Evolutionary conservation across 35 echinoderm and acorn worm species (phyloP).

Genomic region (Holothuria glaberrima): DNA sequence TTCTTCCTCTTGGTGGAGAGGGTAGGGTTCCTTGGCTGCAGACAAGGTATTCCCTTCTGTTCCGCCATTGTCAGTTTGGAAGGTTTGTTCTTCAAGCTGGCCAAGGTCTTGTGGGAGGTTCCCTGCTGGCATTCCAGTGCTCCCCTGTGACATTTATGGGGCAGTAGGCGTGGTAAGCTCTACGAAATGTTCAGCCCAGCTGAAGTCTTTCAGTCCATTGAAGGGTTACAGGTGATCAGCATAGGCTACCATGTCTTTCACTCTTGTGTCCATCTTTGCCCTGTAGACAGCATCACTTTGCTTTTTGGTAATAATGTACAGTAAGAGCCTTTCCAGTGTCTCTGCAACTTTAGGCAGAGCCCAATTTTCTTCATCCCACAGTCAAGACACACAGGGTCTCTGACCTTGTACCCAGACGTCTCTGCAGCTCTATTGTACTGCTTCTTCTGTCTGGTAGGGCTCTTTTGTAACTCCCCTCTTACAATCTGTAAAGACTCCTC

Average conservation of each 20-base stretch:
- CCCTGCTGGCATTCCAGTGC: too few species aligned
- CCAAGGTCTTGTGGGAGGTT: too few species aligned
- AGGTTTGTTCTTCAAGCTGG: too few species aligned
- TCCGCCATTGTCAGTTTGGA: too few species aligned
- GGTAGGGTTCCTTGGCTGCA: too few species aligned
- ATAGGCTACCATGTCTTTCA: background rate
- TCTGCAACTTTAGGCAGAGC: constrained; percentile 8
- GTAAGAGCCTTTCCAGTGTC: constrained; percentile 28
- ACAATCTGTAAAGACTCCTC: background rate
- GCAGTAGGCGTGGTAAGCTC: too few species aligned
- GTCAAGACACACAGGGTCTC: too few species aligned
- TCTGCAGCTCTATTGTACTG: background rate
- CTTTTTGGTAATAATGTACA: background rate
- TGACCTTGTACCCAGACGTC: background rate
- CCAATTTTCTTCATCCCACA: background rate
- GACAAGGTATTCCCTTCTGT: too few species aligned
- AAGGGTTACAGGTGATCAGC: background rate
- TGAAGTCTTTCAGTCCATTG: background rate
- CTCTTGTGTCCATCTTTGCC: background rate
- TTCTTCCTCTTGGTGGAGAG: too few species aligned
- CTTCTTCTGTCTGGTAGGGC: background rate
- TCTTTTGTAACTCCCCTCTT: background rate
- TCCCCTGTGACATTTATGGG: too few species aligned
- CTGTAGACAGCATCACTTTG: background rate
- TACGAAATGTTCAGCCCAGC: background rate